These are phyloP conservation scores for Himalopsyche kuldschensis DNA, from an alignment of 2,888 invertebrate genomes.

Conservation along the genomic window DNA sequence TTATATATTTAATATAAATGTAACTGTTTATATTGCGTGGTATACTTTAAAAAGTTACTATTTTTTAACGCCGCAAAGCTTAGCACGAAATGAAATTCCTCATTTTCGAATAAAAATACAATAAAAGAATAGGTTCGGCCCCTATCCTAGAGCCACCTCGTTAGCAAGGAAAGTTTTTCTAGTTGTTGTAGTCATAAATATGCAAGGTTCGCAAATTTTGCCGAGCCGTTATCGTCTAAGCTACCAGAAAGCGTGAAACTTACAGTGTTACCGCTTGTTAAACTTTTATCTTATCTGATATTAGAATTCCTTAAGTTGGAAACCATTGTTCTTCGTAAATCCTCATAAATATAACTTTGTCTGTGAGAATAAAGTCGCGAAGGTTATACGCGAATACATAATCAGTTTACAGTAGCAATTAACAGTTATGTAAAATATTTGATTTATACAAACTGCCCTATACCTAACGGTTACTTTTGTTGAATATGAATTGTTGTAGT, in stretches of 20 bases:
- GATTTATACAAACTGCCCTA: neutral
- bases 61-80: neutral
- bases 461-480: neutral
- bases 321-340: constrained; percentile 15
- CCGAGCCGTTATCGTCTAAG: constrained; percentile 7
- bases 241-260: constrained; percentile 13
- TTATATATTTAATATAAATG: no score
- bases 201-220: constrained; percentile 3
- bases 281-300: constrained; percentile 28
- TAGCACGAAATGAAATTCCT: neutral
- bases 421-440: neutral
- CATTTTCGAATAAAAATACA: neutral
- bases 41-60: neutral
- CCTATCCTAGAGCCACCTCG: neutral
- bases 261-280: constrained; percentile 5
- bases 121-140: neutral
- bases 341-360: neutral
- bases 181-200: constrained; percentile 17
- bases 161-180: constrained; percentile 1
- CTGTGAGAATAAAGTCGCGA: neutral
- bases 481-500: no score
- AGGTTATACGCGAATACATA: neutral
- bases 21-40: neutral
- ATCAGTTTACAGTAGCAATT: neutral
- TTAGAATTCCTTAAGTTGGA: constrained; percentile 17